These are phyloP conservation scores for Himalopsyche anomala DNA, from an alignment of 2,888 invertebrate species.

Conservation along the genomic window DNA sequence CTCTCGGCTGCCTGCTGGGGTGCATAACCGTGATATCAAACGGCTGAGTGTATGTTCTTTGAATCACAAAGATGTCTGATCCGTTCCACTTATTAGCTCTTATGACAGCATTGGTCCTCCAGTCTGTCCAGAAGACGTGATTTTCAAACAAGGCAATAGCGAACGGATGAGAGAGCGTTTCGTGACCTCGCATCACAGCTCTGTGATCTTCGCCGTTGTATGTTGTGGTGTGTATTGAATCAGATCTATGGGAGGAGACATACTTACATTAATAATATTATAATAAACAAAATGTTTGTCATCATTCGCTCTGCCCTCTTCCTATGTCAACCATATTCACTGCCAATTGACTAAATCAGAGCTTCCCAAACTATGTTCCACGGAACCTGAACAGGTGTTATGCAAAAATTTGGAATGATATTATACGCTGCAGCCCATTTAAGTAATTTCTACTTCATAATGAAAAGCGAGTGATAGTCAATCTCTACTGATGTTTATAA, in stretches of 20 bases:
- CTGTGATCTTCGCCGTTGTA: slow-evolving; percentile 87
- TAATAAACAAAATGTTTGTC: slow-evolving; percentile 24
- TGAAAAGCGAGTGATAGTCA: no score
- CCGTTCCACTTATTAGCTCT: slow-evolving; percentile 93
- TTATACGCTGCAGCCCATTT: no score
- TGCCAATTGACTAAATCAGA: neutral
- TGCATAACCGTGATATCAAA: slow-evolving; percentile 93
- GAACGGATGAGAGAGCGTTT: slow-evolving; percentile 90
- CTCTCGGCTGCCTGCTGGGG: slow-evolving; percentile 83
- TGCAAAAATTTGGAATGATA: no score
- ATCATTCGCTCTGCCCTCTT: no score
- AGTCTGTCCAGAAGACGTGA: slow-evolving; percentile 95
- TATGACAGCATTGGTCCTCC: slow-evolving; percentile 91
- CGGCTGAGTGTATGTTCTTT: slow-evolving; percentile 90
- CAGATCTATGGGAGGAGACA: slow-evolving; percentile 77
- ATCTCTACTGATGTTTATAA: no score
- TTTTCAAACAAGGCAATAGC: slow-evolving; percentile 91
- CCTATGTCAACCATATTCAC: neutral
- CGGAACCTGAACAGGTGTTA: no score
- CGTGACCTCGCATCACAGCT: slow-evolving; percentile 83
- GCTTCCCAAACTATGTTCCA: neutral
- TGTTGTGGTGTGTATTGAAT: slow-evolving; percentile 89
- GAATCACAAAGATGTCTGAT: slow-evolving; percentile 85
- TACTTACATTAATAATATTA: neutral
- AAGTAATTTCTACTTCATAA: no score